These are phyloP conservation scores for Plebejus melissa DNA, from an alignment of 2,888 invertebrate genomes.

Conservation along the genomic window DNA sequence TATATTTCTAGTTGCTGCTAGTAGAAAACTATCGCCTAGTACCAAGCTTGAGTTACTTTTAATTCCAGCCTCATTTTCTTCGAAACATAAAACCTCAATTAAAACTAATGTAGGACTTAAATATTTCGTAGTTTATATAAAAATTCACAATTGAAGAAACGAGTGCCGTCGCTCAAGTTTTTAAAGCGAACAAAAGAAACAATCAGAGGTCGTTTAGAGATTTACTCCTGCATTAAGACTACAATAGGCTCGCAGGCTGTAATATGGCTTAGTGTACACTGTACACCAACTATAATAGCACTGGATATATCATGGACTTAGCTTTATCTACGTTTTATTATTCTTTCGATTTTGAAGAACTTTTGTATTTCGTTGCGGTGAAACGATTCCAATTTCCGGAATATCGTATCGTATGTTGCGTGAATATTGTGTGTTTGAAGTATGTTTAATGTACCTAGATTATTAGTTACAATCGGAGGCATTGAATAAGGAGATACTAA, in stretches of 20 bases:
- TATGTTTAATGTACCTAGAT: not conserved
- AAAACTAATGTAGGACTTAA: constrained; percentile 26
- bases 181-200: constrained; percentile 26
- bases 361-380: not conserved
- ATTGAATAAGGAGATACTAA: too few species aligned
- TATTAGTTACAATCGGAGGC: too few species aligned
- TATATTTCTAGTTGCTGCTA: not conserved
- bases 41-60: not conserved
- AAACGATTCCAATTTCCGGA: not conserved
- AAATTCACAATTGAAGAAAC: constrained; percentile 27
- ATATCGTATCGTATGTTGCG: not conserved
- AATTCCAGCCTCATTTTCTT: constrained; percentile 21
- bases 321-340: constrained; percentile 18
- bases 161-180: constrained; percentile 27
- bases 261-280: constrained; percentile 20
- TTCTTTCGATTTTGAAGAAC: constrained; percentile 12
- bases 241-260: constrained; percentile 18
- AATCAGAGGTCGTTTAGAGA: constrained; percentile 28
- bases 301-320: constrained; percentile 14
- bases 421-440: not conserved
- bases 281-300: constrained; percentile 17
- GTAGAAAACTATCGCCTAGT: not conserved
- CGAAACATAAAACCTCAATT: constrained; percentile 18
- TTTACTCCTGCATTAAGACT: constrained; percentile 28
- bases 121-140: constrained; percentile 24